Percentiles rank a stretch among this genome's conserved stretches.
Evolutionary conservation across 2,113 vertebrate genomes (phyloP).

Genomic region (Callionymus lyra): DNA sequence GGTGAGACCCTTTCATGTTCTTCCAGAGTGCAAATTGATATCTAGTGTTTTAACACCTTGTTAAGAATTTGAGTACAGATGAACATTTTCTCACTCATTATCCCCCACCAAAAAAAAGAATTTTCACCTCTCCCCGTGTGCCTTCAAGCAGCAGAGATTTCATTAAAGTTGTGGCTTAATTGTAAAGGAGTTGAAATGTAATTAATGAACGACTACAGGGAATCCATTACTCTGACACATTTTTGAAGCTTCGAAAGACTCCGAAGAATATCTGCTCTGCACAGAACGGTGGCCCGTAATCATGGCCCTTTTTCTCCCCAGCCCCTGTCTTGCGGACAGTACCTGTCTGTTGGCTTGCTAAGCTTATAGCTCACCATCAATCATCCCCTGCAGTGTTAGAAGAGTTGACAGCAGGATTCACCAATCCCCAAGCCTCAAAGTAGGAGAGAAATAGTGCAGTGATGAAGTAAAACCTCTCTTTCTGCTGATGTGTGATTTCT

Average conservation of each 20-base stretch:
- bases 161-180: constrained; percentile 76
- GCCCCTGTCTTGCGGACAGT: constrained; percentile 12
- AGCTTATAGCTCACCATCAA: constrained; percentile 40
- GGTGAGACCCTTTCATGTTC: constrained; percentile 33
- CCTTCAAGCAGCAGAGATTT: constrained; percentile 66
- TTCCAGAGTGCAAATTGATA: constrained; percentile 53
- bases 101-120: constrained; percentile 42
- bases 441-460: constrained; percentile 2
- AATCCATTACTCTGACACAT: constrained; percentile 69
- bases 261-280: constrained; percentile 28
- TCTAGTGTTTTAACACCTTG: constrained; percentile 54
- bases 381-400: constrained; percentile 36
- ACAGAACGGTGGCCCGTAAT: constrained; percentile 32
- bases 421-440: constrained; percentile 5
- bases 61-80: constrained; percentile 57
- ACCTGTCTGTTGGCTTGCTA: constrained; percentile 26
- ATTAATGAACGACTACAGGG: constrained; percentile 71
- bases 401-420: constrained; percentile 36
- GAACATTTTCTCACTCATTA: constrained; percentile 70
- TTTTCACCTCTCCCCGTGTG: constrained; percentile 47
- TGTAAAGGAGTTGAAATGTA: constrained; percentile 78
- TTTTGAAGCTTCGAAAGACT: constrained; percentile 44
- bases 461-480: constrained; percentile 17
- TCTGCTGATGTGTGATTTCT: constrained; percentile 28
- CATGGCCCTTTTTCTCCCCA: constrained; percentile 11